Evolutionary conservation across 2,797 vertebrate species (phyloP).

Genomic region (Chiroxiphia lanceolata): DNA sequence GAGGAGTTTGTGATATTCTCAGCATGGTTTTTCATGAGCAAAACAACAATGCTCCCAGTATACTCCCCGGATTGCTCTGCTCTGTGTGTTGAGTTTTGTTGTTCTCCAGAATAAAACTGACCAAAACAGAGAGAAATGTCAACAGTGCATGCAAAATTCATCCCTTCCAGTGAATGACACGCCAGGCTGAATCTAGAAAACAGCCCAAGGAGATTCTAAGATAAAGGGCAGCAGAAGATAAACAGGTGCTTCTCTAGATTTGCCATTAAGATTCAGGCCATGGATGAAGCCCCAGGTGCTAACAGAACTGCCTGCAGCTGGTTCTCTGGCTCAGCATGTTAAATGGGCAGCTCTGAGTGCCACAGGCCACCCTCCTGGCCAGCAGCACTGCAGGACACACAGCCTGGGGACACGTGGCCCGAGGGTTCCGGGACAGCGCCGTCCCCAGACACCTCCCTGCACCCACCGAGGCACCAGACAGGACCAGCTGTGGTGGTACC

Average conservation of each 20-base stretch:
- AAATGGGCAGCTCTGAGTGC: neutral
- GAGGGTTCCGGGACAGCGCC: fast-evolving
- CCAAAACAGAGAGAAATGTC: slow-evolving; percentile 25
- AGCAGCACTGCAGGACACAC: neutral
- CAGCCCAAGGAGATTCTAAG: neutral
- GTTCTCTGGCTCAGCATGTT: neutral
- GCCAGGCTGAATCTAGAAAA: neutral
- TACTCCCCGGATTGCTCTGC: neutral
- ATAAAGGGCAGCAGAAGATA: neutral
- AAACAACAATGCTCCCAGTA: neutral
- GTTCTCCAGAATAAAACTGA: neutral
- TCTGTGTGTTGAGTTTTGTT: neutral
- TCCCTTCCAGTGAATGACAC: neutral
- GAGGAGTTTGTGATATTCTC: neutral
- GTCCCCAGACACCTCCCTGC: neutral
- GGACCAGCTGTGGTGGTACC: neutral
- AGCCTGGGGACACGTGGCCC: neutral
- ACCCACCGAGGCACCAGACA: fast-evolving
- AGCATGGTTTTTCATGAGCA: neutral
- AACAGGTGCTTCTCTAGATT: neutral
- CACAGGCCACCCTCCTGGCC: neutral
- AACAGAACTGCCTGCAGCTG: neutral
- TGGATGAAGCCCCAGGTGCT: neutral
- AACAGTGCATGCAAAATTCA: slow-evolving; percentile 9
- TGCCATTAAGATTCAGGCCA: neutral